Evolutionary conservation across 2,888 invertebrate genomes (phyloP), one percentile per base, ranked within the genome.

Genomic region (Adela reaumurella): DNA sequence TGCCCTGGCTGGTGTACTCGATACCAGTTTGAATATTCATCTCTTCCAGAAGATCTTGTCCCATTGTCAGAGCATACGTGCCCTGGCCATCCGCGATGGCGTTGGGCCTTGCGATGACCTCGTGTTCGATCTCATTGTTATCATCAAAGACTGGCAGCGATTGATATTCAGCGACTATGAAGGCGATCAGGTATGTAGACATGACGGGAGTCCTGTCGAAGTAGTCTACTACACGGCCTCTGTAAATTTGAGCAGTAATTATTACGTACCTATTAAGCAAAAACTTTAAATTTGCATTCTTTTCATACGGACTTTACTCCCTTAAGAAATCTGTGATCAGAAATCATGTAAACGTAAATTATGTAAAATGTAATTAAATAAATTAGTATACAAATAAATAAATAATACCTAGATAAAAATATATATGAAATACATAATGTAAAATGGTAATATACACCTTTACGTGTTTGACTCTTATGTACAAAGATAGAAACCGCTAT

Each of bases 101-200:
- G 8, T 65, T 65, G 11, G 67, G 70, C 47, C 81, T 66, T 1
- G 81, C 80, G 46, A 79, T 77, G 0, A 78, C 74, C 59, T 78
- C 77, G 43, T 74, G 71, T 20, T 49, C 54, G 0, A 70, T 17
- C 0, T 18, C 2, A 8, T 52, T 50, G 24, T 58, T 54, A 1
- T 43, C 0, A 10, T 41, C 43, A 2, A 51, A 20, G 2, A 43
- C 49, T 1, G 17, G 53, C 51, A 56, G 17, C 19, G 56, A 58
- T 16, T 55, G 72, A 58, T 85, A 87, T 50, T 87, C 82, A 50
- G 85, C 85, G 2, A 89, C 84, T 8, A 87, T 81, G 52, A 89
- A 76, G 0, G 89, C 89, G 19, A 90, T 73, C 4, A 90, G 74
- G 57, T 90, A 90, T 0, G 88, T 86, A 4, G 87, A 86, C 81